phyloP scores from a whole-genome alignment of 1,140 invertebrate species.

The Drosophila pachea region DNA sequence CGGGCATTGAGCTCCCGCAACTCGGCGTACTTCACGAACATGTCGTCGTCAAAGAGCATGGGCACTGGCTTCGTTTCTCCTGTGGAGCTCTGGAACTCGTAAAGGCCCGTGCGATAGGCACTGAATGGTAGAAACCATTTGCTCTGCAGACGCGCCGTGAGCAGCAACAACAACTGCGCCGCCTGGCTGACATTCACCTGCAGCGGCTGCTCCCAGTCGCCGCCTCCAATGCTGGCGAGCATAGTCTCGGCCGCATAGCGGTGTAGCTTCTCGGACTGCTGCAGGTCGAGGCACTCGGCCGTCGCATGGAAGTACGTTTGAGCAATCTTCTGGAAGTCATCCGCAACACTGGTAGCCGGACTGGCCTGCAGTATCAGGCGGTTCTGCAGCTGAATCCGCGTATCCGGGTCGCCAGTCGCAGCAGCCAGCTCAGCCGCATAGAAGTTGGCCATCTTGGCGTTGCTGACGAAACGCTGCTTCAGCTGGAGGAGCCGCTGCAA shows the following conservation, averaged over 20 bases:
- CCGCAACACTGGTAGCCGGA: conserved; percentile 31
- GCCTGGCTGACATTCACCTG: conserved; percentile 12
- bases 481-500: conserved; percentile 55
- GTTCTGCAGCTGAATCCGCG: conserved; percentile 55
- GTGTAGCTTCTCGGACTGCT: conserved; percentile 56
- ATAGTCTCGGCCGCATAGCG: conserved; percentile 47
- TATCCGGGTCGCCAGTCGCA: conserved; percentile 49
- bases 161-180: conserved; percentile 44
- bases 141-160: conserved; percentile 61
- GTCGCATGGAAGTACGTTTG: conserved; percentile 72
- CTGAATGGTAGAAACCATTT: conserved; percentile 77
- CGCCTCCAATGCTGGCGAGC: conserved; percentile 47
- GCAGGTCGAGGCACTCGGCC: conserved; percentile 53
- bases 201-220: conserved; percentile 39
- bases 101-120: conserved; percentile 66
- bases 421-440: conserved; percentile 57
- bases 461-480: conserved; percentile 66
- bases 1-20: conserved; percentile 74
- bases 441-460: conserved; percentile 77
- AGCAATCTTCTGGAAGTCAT: conserved; percentile 72
- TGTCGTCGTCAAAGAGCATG: conserved; percentile 76
- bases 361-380: conserved; percentile 45
- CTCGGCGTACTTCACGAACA: conserved; percentile 77
- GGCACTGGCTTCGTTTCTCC: conserved; percentile 47
- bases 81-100: conserved; percentile 57